Evolutionary conservation across 1,140 invertebrate species (phyloP).

Genomic region (Globodera rostochiensis): DNA sequence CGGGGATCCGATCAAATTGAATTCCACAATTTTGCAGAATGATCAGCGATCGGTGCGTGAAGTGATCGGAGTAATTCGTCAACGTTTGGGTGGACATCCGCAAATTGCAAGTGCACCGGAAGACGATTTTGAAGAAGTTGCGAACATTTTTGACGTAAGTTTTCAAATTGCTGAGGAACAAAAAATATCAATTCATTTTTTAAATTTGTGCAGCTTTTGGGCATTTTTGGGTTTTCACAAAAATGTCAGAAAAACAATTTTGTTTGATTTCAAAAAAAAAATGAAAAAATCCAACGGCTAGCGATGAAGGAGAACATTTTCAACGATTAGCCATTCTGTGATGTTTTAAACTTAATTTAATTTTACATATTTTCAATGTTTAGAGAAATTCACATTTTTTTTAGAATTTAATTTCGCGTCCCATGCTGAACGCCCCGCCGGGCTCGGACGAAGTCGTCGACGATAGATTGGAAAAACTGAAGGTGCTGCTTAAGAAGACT

Average conservation of each 20-base stretch:
- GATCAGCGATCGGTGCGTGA: neutral
- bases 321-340: too few relatives aligned
- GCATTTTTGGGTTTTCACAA: too few relatives aligned
- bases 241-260: too few relatives aligned
- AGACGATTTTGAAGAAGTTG: neutral
- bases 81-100: neutral
- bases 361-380: too few relatives aligned
- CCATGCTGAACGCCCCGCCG: neutral
- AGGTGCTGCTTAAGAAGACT: neutral
- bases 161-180: neutral
- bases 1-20: too few relatives aligned
- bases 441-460: neutral
- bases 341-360: too few relatives aligned
- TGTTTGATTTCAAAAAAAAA: too few relatives aligned
- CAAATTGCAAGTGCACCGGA: neutral
- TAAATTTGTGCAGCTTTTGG: too few relatives aligned
- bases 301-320: too few relatives aligned
- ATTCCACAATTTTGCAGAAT: neutral
- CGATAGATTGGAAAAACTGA: neutral
- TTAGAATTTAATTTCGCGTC: neutral
- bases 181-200: too few relatives aligned
- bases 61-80: constrained; percentile 1
- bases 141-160: neutral
- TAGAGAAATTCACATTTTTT: neutral
- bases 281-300: too few relatives aligned